A percentile compares a stretch with the other conserved stretches of the same genome.
Evolutionary conservation across 2,113 vertebrate species (phyloP).

Genomic region (Cynoglossus semilaevis): DNA sequence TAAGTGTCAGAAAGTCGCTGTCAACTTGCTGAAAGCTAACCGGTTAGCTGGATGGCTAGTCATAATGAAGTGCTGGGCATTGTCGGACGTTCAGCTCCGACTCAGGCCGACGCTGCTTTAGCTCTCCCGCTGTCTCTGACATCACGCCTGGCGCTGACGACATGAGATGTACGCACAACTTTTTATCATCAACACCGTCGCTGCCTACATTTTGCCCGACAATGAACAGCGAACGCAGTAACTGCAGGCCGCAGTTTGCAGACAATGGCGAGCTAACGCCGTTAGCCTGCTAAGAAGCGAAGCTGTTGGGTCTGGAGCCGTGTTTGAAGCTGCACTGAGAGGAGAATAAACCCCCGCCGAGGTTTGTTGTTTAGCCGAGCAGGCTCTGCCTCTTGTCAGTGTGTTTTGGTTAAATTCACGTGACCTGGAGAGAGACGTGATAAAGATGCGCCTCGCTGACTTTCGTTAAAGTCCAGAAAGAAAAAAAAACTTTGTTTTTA

Average conservation of each 20-base stretch:
- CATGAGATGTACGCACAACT: slow-evolving; percentile 33
- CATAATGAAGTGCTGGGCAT: slow-evolving; percentile 41
- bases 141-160: slow-evolving; percentile 31
- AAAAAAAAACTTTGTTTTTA: slow-evolving; percentile 45
- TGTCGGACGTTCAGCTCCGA: slow-evolving; percentile 37
- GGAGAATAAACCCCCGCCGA: slow-evolving; percentile 31
- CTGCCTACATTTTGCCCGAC: slow-evolving; percentile 1
- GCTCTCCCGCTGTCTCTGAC: slow-evolving; percentile 36
- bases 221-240: slow-evolving; percentile 61
- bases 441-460: not conserved
- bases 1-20: slow-evolving; percentile 31
- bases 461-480: not conserved
- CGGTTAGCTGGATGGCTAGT: slow-evolving; percentile 36
- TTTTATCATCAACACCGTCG: slow-evolving; percentile 20
- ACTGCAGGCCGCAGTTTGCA: slow-evolving; percentile 67
- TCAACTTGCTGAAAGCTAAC: slow-evolving; percentile 41
- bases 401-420: slow-evolving; percentile 37
- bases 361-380: slow-evolving; percentile 46
- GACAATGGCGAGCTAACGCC: slow-evolving; percentile 66
- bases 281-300: slow-evolving; percentile 42
- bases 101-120: slow-evolving; percentile 45
- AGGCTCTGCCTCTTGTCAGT: slow-evolving; percentile 16
- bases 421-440: slow-evolving; percentile 11
- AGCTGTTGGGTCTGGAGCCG: slow-evolving; percentile 19
- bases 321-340: slow-evolving; percentile 38